These are phyloP conservation scores for Sinella curviseta DNA, from an alignment of 1,140 invertebrate genomes.

Conservation along the genomic window DNA sequence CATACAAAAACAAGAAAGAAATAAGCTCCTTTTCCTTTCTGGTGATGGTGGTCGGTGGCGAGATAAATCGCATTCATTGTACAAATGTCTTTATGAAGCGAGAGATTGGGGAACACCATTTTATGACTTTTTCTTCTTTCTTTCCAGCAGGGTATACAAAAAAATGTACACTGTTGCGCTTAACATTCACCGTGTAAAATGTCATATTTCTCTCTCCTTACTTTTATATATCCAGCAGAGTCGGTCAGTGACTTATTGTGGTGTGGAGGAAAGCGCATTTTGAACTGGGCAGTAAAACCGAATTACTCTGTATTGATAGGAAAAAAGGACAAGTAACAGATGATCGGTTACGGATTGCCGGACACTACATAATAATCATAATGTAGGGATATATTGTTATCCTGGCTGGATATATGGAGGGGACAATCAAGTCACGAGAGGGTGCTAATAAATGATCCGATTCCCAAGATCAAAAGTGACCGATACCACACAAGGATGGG, in stretches of 20 bases:
- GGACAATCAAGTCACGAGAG: neutral
- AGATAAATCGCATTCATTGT: too few relatives aligned
- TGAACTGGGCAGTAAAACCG: neutral
- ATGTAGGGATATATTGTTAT: neutral
- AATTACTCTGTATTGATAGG: neutral
- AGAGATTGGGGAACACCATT: neutral
- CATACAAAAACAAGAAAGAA: too few relatives aligned
- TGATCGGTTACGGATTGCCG: conserved; percentile 23
- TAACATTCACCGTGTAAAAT: neutral
- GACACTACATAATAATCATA: conserved; percentile 20
- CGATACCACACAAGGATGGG: neutral
- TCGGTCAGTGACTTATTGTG: neutral
- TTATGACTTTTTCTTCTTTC: too few relatives aligned
- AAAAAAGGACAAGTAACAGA: conserved; percentile 19
- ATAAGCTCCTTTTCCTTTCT: too few relatives aligned
- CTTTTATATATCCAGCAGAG: neutral
- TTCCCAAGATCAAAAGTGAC: conserved; percentile 11
- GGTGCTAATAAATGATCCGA: conserved; percentile 26
- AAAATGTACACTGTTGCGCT: neutral
- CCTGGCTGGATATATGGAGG: conserved; percentile 15
- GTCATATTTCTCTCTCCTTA: neutral
- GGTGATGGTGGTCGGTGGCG: too few relatives aligned
- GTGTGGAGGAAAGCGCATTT: neutral
- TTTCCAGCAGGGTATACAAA: too few relatives aligned
- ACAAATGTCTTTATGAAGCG: neutral